These are phyloP conservation scores for Protobothrops flavoviridis DNA, from an alignment of 2,113 vertebrate genomes.

Conservation along the genomic window DNA sequence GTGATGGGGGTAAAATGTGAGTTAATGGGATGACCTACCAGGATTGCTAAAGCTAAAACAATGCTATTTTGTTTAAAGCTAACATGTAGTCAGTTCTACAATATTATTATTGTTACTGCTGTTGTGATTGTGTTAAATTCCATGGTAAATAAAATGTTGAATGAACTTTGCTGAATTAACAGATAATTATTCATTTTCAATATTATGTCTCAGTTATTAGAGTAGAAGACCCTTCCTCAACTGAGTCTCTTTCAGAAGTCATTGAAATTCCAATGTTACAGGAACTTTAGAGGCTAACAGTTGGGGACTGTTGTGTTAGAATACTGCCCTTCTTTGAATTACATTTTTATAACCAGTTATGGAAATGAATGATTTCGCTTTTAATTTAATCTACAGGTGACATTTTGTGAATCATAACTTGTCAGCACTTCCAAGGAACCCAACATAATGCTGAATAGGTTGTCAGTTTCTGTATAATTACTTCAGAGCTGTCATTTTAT, in stretches of 20 bases:
- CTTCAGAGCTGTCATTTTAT: slow-evolving; percentile 53
- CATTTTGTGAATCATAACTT: slow-evolving; percentile 65
- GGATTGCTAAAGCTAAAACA: background rate
- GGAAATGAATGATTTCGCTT: slow-evolving; percentile 57
- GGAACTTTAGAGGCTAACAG: background rate
- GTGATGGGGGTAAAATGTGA: background rate
- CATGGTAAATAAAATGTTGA: background rate
- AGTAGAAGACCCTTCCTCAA: background rate
- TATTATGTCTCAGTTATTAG: background rate
- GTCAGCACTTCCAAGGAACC: slow-evolving; percentile 55
- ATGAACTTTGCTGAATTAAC: background rate
- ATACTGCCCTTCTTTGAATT: background rate
- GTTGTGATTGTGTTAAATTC: background rate
- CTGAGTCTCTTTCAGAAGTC: background rate
- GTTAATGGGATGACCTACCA: background rate
- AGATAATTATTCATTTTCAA: background rate
- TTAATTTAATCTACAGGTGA: slow-evolving; percentile 50
- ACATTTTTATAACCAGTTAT: slow-evolving; percentile 52
- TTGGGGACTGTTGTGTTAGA: slow-evolving; percentile 19
- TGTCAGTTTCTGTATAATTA: slow-evolving; percentile 67
- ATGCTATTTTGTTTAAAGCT: background rate
- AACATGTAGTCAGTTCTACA: background rate
- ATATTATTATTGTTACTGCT: background rate
- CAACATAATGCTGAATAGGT: slow-evolving; percentile 58
- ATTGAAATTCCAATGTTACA: background rate